A percentile compares a stretch with the other conserved stretches of the same genome.
These are phyloP conservation scores for Tipula vernalis DNA, from an alignment of 2,888 invertebrate genomes.

Conservation along the genomic window DNA sequence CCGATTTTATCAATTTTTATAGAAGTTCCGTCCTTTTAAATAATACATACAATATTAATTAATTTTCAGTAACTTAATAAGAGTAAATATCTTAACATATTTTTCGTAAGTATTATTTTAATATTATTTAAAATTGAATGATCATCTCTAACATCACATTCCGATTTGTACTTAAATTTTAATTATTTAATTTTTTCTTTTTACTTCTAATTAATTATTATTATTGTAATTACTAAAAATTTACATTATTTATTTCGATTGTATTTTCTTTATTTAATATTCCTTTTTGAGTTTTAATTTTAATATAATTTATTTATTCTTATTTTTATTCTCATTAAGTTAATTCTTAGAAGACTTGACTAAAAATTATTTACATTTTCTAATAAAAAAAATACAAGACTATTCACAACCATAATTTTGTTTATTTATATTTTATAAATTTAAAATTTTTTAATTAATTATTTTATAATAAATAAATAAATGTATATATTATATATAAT, in stretches of 20 bases:
- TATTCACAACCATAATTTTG: slow-evolving; percentile 4
- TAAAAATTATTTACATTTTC: background rate
- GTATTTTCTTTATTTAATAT: background rate
- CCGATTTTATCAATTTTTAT: background rate
- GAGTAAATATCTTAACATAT: background rate
- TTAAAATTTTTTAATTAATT: background rate
- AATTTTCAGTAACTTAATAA: background rate
- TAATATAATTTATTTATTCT: background rate
- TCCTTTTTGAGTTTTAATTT: background rate
- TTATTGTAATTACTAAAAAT: background rate
- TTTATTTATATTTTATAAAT: background rate
- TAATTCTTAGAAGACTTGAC: background rate
- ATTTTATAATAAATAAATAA: background rate
- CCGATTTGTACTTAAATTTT: background rate
- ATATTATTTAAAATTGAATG: background rate
- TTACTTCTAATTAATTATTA: background rate
- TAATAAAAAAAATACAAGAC: slow-evolving; percentile 4
- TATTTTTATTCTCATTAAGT: background rate
- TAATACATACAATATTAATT: background rate
- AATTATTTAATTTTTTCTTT: background rate
- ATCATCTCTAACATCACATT: background rate
- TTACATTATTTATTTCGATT: background rate
- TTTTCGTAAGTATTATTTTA: background rate
- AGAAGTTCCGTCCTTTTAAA: background rate
- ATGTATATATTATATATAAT: background rate